phyloP scores from a whole-genome alignment of 2,888 invertebrate species.

The Cheilosia scutellata region DNA sequence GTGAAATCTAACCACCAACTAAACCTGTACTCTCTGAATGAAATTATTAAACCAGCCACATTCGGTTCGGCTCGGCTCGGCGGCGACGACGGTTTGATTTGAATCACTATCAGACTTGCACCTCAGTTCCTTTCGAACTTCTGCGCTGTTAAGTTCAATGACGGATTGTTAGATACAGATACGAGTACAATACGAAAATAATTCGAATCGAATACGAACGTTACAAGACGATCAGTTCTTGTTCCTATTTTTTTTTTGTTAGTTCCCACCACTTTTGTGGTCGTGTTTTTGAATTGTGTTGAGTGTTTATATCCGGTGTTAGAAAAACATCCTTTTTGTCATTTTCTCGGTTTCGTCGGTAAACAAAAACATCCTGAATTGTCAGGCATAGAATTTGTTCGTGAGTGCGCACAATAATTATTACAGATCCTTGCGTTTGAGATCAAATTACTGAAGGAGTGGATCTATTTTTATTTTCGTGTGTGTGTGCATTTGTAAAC shows the following conservation, averaged over 20 bases:
- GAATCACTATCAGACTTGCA: constrained; percentile 49
- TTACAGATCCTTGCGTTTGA: constrained; percentile 20
- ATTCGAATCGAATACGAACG: constrained; percentile 28
- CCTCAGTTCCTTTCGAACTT: constrained; percentile 72
- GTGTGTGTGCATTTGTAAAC: neutral
- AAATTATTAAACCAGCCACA: constrained; percentile 6
- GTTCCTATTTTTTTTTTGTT: neutral
- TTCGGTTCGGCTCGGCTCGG: neutral
- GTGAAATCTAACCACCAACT: constrained; percentile 27
- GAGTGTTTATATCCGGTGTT: constrained; percentile 55
- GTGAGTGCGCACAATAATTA: constrained; percentile 22
- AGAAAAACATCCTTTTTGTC: constrained; percentile 51
- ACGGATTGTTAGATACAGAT: neutral
- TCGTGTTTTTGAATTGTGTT: constrained; percentile 20
- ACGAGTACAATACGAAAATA: constrained; percentile 33
- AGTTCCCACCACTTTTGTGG: constrained; percentile 20
- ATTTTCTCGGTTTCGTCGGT: neutral
- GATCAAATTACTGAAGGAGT: constrained; percentile 54
- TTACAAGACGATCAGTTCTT: constrained; percentile 3
- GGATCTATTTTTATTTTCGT: neutral
- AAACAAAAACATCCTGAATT: constrained; percentile 57
- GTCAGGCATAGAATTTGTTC: constrained; percentile 6
- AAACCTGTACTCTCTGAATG: neutral
- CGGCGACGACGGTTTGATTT: constrained; percentile 56
- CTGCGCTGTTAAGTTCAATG: constrained; percentile 46